Evolutionary conservation across 2,113 vertebrate genomes (phyloP), one percentile per base, ranked within the genome.

Genomic region (Macaca nemestrina): DNA sequence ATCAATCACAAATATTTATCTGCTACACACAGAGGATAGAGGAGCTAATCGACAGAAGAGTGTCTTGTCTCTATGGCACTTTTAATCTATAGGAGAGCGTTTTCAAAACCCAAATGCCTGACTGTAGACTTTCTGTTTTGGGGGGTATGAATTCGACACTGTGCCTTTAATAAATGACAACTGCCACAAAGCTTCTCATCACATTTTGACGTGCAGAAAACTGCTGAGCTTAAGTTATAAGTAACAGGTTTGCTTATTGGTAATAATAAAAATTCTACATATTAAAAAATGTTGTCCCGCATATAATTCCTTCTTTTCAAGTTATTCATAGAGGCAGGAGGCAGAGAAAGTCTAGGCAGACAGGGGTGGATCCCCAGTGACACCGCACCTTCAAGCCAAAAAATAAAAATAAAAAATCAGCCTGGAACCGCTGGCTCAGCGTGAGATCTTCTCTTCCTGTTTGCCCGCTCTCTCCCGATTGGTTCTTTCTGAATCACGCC

Each of bases 41-140:
- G 27, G 2, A 14, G 43, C 32, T 23, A 38, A 4, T 5, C 13
- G 30, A 11, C 8, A n/a, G 22, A 27, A 2, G 4, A 12, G 3
- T 43, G 50, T 57, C 67, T 59, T 81, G 13, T 59, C 50, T 25
- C 3, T 3, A 10, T 7, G 48, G 43, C 1, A 4, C 45, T 72
- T 38, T 6, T 23, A 17, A 17, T 50, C 13, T 27, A 20, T 8
- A 57, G 52, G 18, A 52, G 35, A 40, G 40, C 23, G 17, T 73
- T 72, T 80, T 32, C 9, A 32, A n/a, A 57, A 73, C 52, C 23
- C n/a, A 40, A 8, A 48, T 3, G 9, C 18, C 32, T 17, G 25
- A 27, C 22, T 0, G 7, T 5, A 13, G 22, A n/a, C 22, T 45
- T 16, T 57, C 16, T 13, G 13, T 25, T 30, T 32, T 35, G 61